These are phyloP conservation scores for Microchirus variegatus DNA, from an alignment of 2,797 vertebrate genomes.

Conservation along the genomic window DNA sequence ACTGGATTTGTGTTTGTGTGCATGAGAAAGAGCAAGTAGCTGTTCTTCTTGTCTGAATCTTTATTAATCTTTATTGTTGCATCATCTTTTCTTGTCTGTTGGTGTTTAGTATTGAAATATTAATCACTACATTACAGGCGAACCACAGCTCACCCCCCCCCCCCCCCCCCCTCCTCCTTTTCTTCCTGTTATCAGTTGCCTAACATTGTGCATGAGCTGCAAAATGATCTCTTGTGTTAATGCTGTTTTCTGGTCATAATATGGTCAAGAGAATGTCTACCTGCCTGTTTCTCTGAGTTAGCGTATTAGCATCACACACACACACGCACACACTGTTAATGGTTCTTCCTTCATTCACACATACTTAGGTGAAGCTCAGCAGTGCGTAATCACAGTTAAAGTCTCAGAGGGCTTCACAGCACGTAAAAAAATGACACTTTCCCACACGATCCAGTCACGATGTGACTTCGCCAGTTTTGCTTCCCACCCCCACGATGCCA, in stretches of 20 bases:
- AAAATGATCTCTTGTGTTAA: constrained; percentile 49
- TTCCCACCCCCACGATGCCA: constrained; percentile 31
- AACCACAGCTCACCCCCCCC: constrained; percentile 61
- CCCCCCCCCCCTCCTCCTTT: constrained; percentile 47
- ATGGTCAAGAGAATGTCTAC: constrained; percentile 71
- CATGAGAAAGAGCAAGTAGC: constrained; percentile 6
- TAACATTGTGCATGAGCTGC: constrained; percentile 72
- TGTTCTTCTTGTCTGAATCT: constrained; percentile 51
- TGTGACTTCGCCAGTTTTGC: constrained; percentile 28
- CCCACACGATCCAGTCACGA: constrained; percentile 22
- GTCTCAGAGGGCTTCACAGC: constrained; percentile 46
- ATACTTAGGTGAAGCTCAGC: constrained; percentile 25
- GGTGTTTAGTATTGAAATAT: constrained; percentile 57
- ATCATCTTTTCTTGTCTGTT: constrained; percentile 59
- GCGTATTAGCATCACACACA: constrained; percentile 45
- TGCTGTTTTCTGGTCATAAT: constrained; percentile 56
- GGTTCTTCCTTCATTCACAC: constrained; percentile 18
- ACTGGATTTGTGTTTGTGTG: constrained; percentile 8
- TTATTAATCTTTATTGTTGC: constrained; percentile 52
- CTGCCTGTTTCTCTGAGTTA: constrained; percentile 79
- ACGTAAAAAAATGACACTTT: constrained; percentile 24
- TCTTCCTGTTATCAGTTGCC: constrained; percentile 61
- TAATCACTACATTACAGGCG: constrained; percentile 43
- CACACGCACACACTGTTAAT: constrained; percentile 12
- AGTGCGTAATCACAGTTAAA: constrained; percentile 20